These are phyloP conservation scores for Sinocyclocheilus rhinocerous DNA, from an alignment of 2,113 vertebrate genomes.

Conservation along the genomic window DNA sequence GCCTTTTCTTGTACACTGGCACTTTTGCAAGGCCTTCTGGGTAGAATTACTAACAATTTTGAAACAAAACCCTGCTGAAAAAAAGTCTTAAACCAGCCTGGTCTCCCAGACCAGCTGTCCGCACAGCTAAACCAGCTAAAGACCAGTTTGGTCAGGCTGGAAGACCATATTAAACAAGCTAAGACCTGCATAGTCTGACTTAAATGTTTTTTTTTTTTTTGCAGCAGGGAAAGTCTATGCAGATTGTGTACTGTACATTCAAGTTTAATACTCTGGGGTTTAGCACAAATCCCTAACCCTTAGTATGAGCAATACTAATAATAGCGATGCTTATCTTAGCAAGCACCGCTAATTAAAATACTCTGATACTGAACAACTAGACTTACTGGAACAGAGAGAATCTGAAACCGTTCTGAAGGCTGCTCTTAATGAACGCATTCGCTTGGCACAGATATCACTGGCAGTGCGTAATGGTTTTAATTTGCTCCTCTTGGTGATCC, in stretches of 20 bases:
- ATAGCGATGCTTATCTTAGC: neutral
- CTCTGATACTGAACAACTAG: neutral
- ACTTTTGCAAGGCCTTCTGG: slow-evolving; percentile 41
- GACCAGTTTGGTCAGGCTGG: neutral
- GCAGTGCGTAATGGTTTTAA: slow-evolving; percentile 57
- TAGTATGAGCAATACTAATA: neutral
- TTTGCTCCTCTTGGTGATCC: slow-evolving; percentile 43
- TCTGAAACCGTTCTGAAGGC: slow-evolving; percentile 2
- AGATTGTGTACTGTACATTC: neutral
- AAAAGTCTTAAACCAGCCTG: neutral
- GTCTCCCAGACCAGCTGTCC: neutral
- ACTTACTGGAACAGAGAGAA: neutral
- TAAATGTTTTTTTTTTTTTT: neutral
- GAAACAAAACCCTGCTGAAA: neutral
- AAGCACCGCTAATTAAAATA: neutral
- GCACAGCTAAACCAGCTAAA: too few relatives aligned
- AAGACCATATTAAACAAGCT: neutral
- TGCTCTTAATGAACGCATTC: neutral
- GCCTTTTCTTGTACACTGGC: slow-evolving; percentile 54
- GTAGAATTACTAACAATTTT: slow-evolving; percentile 29
- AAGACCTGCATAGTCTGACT: neutral
- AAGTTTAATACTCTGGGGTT: neutral
- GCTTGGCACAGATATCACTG: slow-evolving; percentile 48
- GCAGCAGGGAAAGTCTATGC: neutral
- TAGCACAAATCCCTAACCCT: slow-evolving; percentile 11